Evolutionary conservation across 2,797 vertebrate species (phyloP), one percentile per base, ranked within the genome.

Genomic region (Peromyscus melanophrys): DNA sequence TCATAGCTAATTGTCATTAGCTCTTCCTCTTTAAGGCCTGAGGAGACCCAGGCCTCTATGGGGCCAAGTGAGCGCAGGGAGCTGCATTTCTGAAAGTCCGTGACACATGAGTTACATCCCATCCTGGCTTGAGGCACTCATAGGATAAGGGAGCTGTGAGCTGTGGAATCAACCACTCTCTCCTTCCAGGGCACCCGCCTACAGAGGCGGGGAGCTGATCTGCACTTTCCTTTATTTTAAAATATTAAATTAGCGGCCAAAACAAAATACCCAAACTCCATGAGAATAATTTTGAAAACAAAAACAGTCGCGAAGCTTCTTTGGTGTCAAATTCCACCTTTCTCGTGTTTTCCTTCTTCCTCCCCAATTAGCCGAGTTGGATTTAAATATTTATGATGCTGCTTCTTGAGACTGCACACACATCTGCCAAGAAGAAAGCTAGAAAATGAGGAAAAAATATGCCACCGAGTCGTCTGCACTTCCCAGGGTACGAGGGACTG

Each of bases 361-460:
- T 67, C n/a, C 27, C 14, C 71, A 71, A 65, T 69, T 80, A 92
- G 89, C 55, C 88, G 73, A 92, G 46, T 52, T 90, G 55, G 52
- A 65, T 76, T 95, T 95, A 90, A 87, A 83, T 92, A 94, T 84
- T 90, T 92, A 87, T 83, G 83, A 96, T 78, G 82, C 77, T 93
- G 80, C 80, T 92, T 96, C 63, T 77, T 93, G 86, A 96, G 83
- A 94, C 52, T 69, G 29, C 71, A 96, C 29, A 49, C 83, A 63
- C 55, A 93, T 93, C 87, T 97, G 95, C 96, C 93, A 97, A 97
- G 89, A 31, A 96, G 61, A 95, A 96, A 95, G 83, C 94, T 92
- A 93, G 85, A 94, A 96, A 97, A 89, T 86, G 92, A 92, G 86
- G 96, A 89, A 67, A 87, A 97, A 96, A 91, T 82, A 92, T 93